Evolutionary conservation across 2,113 vertebrate species (phyloP).

Genomic region (Hippoglossus stenolepis): DNA sequence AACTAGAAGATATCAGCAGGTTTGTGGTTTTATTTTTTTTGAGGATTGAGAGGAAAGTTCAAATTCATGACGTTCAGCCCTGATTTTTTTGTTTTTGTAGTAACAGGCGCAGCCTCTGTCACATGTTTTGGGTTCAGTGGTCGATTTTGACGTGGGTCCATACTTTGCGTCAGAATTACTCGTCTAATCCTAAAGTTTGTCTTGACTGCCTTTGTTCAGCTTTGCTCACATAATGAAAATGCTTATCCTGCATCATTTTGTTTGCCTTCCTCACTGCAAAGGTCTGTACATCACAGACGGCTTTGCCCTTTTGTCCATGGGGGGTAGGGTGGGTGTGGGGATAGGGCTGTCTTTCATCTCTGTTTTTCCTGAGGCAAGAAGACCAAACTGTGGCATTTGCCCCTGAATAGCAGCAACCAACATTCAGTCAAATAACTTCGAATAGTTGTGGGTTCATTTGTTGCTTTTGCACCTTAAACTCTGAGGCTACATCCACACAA

Average conservation of each 20-base stretch:
- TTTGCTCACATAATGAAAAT: constrained; percentile 79
- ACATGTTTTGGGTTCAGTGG: constrained; percentile 48
- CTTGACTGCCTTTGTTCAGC: constrained; percentile 70
- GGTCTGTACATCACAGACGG: constrained; percentile 59
- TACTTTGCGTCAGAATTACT: constrained; percentile 56
- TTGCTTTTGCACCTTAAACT: neutral
- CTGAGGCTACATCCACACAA: too few relatives aligned
- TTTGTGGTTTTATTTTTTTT: constrained; percentile 82
- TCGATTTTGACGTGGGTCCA: constrained; percentile 49
- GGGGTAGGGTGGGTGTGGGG: constrained; percentile 18
- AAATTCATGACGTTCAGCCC: constrained; percentile 5
- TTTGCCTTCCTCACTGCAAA: constrained; percentile 53
- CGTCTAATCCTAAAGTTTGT: constrained; percentile 71
- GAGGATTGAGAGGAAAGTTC: constrained; percentile 5
- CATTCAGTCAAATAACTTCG: constrained; percentile 39
- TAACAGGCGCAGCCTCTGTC: constrained; percentile 1
- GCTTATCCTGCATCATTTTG: constrained; percentile 70
- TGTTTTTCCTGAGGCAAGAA: constrained; percentile 55
- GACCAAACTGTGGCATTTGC: constrained; percentile 38
- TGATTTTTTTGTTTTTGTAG: constrained; percentile 15
- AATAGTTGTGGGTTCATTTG: constrained; percentile 22
- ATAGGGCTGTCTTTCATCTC: constrained; percentile 55
- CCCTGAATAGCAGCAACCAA: constrained; percentile 48
- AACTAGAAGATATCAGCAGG: constrained; percentile 95
- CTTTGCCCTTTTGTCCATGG: constrained; percentile 71